Evolutionary conservation across 2,797 vertebrate species (phyloP), one percentile per base, ranked within the genome.

Genomic region (Phoeniculus purpureus): DNA sequence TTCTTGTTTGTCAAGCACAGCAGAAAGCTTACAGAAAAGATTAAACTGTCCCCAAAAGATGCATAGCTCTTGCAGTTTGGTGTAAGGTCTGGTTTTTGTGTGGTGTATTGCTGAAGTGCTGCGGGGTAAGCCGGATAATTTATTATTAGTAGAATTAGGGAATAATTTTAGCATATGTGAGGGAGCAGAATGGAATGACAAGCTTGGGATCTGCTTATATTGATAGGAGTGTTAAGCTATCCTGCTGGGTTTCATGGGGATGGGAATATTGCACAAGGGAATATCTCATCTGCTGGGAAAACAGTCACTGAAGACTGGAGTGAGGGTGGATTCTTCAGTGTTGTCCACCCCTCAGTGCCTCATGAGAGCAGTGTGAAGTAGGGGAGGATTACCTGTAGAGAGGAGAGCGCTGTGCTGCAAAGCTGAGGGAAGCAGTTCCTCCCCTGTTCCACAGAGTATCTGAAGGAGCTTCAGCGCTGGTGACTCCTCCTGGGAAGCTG

Each of bases 321-420:
- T 12, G 14, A 48, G 40, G 48, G 54, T 40, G 14, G 25, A 3
- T 66, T 50, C 15, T 50, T 61, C 9, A 3, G 12, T 7, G 15
- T 20, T 29, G 2, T n/a, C 40, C 55, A 54, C 29, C n/a, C 9
- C 12, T 58, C 7, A 1, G 31, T 27, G 64, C 29, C 32, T 21
- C 4, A 0, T 3, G 18, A 45, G 43, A 61, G 55, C 61, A 8
- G 13, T 0, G 1, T n/a, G 2, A 43, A 34, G 40, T 19, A 8
- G 6, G 22, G 60, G 60, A 55, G 19, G 32, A 19, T 62, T 9
- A 22, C 55, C 27, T 21, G 12, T 52, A 10, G 67, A 58, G 52
- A 54, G 40, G 19, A 47, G 17, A 50, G 45, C 27, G 12, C 31
- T 37, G 18, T 31, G 58, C 31, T 15, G 7, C 55, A 25, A 22